Evolutionary conservation across 2,888 invertebrate genomes (phyloP), one percentile per base, ranked within the genome.

Genomic region (Drosophila multiciliata): DNA sequence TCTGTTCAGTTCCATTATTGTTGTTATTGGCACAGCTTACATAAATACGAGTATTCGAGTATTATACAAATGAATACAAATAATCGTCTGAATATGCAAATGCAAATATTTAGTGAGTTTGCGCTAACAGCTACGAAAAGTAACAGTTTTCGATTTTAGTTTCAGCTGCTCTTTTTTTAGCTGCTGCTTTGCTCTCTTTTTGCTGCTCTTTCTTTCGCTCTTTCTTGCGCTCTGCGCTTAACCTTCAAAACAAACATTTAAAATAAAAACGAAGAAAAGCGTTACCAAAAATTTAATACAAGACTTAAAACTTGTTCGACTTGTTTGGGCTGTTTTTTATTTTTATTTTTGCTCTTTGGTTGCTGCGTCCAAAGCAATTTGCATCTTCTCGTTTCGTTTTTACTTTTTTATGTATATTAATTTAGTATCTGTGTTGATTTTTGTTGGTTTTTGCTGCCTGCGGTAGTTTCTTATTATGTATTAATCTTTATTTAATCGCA

Each of bases 101-200:
- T 79, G 67, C 73, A 79, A 86, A 87, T 89, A 80, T 87, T 86
- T 88, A 86, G 82, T 77, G 69, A 73, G 74, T 42, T 70, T 82
- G 78, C 73, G 89, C 75, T 82, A 87, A 87, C 32, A 62, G 70
- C 67, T 62, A 72, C 45, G 53, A 64, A 76, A 87, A 87, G 82
- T 87, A 89, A 87, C 84, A 87, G 77, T 82, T 89, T 82, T 87
- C 76, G 74, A 63, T 80, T 80, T 80, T 63, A 42, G 40, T 70
- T 77, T 68, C 73, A 75, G 75, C 52, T 54, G 50, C 57, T 74
- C 35, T 36, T 49, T 29, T 26, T 35, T 53, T 58, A 20, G 54
- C 54, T 15, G 45, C 7, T 45, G 45, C 12, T 20, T 20, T 7
- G 3, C 45, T 23, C 45, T 45, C 8, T 45, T 23, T 23, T 15